Evolutionary conservation across 2,797 vertebrate genomes (phyloP).

Genomic region (Chelmon rostratus): DNA sequence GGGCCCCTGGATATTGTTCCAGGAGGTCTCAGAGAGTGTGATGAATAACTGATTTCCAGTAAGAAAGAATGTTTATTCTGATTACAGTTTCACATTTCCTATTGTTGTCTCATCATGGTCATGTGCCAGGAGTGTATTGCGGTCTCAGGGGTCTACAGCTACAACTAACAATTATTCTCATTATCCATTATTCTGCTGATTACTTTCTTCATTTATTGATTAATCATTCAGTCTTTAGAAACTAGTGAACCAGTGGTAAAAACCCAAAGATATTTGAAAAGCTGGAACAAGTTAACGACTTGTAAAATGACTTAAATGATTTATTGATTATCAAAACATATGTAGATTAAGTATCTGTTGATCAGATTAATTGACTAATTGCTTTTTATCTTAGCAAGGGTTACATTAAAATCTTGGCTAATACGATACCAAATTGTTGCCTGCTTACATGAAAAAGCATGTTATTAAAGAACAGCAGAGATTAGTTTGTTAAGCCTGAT

Average conservation of each 20-base stretch:
- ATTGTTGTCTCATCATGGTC: not conserved
- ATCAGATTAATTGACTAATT: not conserved
- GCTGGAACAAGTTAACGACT: no score
- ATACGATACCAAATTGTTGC: not conserved
- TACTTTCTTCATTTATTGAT: not conserved
- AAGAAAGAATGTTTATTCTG: accelerated
- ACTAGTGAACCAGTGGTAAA: no score
- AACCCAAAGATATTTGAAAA: no score
- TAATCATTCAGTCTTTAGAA: no score
- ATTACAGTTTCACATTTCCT: not conserved
- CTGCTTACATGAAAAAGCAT: not conserved
- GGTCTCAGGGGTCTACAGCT: not conserved
- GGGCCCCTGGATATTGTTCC: not conserved
- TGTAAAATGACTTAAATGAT: no score
- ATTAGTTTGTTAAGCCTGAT: not conserved
- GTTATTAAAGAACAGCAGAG: not conserved
- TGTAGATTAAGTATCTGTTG: not conserved
- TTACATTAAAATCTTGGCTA: no score
- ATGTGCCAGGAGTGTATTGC: not conserved
- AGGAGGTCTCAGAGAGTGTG: not conserved
- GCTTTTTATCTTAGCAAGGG: not conserved
- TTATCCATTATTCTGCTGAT: not conserved
- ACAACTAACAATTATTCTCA: not conserved
- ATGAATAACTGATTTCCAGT: not conserved
- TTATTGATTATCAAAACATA: no score